Percentiles rank a stretch among this genome's conserved stretches.
phyloP scores from a whole-genome alignment of 2,113 vertebrate species.

The Takifugu flavidus region DNA sequence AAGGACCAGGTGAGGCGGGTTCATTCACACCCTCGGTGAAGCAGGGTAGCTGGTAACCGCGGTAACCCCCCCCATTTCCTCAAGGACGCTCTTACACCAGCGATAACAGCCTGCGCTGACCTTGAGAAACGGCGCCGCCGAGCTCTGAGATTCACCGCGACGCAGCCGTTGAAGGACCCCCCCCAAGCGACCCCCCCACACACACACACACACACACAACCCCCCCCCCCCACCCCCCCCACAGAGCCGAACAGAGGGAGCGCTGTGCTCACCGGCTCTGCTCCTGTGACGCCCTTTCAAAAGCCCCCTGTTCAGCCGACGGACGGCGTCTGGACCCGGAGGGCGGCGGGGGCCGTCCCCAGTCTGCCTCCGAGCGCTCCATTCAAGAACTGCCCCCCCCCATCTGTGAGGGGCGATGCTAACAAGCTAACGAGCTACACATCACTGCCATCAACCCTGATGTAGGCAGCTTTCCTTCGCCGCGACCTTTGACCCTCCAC shows the following conservation, averaged over 20 bases:
- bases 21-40: slow-evolving; percentile 1
- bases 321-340: slow-evolving; percentile 49
- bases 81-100: too few species aligned
- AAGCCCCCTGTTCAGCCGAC: slow-evolving; percentile 43
- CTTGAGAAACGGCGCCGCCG: too few species aligned
- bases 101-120: too few species aligned
- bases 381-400: slow-evolving; percentile 3
- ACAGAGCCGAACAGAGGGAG: slow-evolving; percentile 56
- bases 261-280: slow-evolving; percentile 48
- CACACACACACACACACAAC: not conserved
- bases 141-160: too few species aligned
- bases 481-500: too few species aligned
- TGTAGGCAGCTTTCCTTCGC: too few species aligned
- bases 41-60: slow-evolving; percentile 6
- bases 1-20: not conserved
- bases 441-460: not conserved
- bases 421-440: not conserved
- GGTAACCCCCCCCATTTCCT: too few species aligned
- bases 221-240: slow-evolving; percentile 28
- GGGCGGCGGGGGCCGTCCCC: slow-evolving; percentile 28
- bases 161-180: too few species aligned
- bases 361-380: slow-evolving; percentile 36
- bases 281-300: slow-evolving; percentile 32
- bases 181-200: slow-evolving; percentile 19
- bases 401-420: not conserved